Conservation (phyloP, 1,140 invertebrate genomes). For the Aethina tumida region DNA sequence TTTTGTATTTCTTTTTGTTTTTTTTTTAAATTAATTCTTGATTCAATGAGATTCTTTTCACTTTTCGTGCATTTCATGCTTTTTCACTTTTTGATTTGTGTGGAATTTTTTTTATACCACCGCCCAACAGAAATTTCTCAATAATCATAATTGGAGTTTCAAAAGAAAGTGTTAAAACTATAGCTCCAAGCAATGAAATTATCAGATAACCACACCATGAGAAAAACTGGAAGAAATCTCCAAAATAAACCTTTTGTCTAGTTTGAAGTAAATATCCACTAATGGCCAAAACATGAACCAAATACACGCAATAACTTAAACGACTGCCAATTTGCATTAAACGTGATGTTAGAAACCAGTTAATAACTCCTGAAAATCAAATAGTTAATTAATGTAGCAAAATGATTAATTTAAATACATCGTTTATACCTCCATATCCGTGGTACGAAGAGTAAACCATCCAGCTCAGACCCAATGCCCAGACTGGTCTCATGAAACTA, state of each 20-base stretch:
- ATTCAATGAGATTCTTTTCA: no score
- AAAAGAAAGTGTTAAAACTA: slow-evolving; percentile 15
- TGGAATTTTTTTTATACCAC: no score
- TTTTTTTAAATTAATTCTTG: no score
- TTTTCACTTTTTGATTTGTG: no score
- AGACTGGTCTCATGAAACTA: slow-evolving; percentile 19
- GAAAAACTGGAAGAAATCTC: slow-evolving; percentile 15
- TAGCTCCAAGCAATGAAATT: slow-evolving; percentile 6
- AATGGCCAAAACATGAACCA: slow-evolving; percentile 16
- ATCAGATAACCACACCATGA: slow-evolving; percentile 12
- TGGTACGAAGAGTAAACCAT: slow-evolving; percentile 23
- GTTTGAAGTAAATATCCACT: slow-evolving; percentile 8
- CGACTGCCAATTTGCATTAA: slow-evolving; percentile 21
- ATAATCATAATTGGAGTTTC: slow-evolving; percentile 16
- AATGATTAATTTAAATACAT: no score
- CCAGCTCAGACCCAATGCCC: slow-evolving; percentile 23
- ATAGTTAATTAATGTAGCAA: no score
- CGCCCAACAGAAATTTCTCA: slow-evolving; percentile 10
- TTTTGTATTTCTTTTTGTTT: no score
- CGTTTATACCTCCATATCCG: slow-evolving; percentile 27
- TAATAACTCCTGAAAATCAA: slow-evolving; percentile 21
- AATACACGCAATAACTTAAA: slow-evolving; percentile 27
- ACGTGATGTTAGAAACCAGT: slow-evolving; percentile 19
- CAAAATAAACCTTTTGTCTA: no score
- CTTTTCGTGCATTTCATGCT: no score